Base-by-base conservation (phyloP, 2,888 invertebrate genomes). In the Nipponacmea schrenckii region DNA sequence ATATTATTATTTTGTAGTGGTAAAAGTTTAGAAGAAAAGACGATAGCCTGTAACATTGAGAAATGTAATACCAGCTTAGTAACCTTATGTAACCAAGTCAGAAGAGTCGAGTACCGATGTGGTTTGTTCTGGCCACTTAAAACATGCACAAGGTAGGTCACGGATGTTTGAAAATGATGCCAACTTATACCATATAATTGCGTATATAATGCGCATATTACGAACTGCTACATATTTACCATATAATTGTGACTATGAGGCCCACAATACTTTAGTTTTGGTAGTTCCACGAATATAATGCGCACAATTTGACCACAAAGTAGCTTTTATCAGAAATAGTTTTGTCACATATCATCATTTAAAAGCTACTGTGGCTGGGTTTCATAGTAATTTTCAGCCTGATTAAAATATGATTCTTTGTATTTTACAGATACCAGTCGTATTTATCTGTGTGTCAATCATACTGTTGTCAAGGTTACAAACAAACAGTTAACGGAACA, bases 391-490 rank as follows among this genome's bases (percentile, higher is more conserved):
- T n/a, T n/a, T n/a, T n/a, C n/a, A n/a, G n/a, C n/a, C n/a, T n/a
- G n/a, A n/a, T n/a, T n/a, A 39, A 8, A 39, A 39, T 39, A 10
- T 39, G 39, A 8, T 5, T 12, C 12, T 2, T 56, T 56, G 20
- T 56, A 24, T 24, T 20, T 56, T 56, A 20, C 56, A 56, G 56
- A 56, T 56, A 56, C 20, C 56, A 56, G 24, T 56, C 56, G 14
- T 20, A 24, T 56, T 56, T 56, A 24, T 24, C 56, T 24, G 56
- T 56, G 24, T 56, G 56, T 56, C 56, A 56, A 24, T 56, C 56
- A 24, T 56, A 24, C 5, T 56, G 56, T 56, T 56, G 56, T 24
- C 56, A 56, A 56, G 56, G 56, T 56, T 56, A 20, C 56, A 56
- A 56, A 24, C 20, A 56, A 39, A 39, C 39, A 10, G 56, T 56